These are phyloP conservation scores for Calonectris borealis DNA, from an alignment of 2,113 vertebrate species.

Conservation along the genomic window DNA sequence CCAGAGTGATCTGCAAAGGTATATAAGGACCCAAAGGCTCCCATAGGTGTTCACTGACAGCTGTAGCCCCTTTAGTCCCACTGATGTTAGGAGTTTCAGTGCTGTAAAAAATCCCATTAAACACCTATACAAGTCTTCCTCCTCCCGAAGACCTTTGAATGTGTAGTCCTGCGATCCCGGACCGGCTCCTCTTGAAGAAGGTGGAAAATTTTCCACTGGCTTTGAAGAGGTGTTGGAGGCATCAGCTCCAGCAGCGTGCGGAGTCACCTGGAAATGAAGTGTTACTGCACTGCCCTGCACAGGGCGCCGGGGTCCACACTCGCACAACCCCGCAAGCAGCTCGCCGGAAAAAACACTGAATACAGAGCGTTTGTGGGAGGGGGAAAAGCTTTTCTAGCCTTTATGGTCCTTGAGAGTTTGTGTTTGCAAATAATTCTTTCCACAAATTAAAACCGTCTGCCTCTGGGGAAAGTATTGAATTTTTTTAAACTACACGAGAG, in stretches of 20 bases:
- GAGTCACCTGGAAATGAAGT: not conserved
- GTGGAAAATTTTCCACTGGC: not conserved
- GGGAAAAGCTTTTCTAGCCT: not conserved
- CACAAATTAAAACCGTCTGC: not conserved
- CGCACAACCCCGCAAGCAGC: not conserved
- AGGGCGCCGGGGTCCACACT: not conserved
- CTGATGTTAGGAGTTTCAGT: not conserved
- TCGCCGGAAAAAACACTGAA: fast-evolving
- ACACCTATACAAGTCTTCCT: not conserved
- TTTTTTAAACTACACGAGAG: not conserved
- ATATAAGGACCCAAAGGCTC: not conserved
- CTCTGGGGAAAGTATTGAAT: not conserved
- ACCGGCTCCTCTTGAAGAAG: not conserved
- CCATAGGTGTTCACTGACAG: not conserved
- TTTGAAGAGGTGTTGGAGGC: not conserved
- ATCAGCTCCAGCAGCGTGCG: not conserved
- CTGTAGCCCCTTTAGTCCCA: not conserved
- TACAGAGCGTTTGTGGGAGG: not conserved
- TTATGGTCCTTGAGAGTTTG: not conserved
- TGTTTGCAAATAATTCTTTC: not conserved
- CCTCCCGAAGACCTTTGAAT: not conserved
- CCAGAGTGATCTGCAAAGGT: not conserved
- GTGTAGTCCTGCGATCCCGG: not conserved
- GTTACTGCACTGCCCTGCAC: not conserved
- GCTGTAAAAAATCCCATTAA: not conserved